phyloP scores from a whole-genome alignment of 2,797 vertebrate genomes.

The Vireo griseus region DNA sequence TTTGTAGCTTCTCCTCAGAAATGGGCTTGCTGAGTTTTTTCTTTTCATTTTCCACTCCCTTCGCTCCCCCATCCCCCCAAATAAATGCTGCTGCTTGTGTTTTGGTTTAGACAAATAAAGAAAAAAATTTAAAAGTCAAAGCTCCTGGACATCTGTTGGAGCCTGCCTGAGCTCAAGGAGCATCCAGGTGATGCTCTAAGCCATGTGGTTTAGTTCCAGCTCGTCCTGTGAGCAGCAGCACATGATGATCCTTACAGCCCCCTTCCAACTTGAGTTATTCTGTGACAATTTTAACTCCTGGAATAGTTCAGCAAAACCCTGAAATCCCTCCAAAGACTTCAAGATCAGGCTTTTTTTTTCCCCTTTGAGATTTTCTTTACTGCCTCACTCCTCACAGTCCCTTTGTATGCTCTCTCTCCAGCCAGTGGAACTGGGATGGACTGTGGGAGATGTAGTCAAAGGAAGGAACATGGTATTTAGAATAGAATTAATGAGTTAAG shows the following conservation, averaged over 20 bases:
- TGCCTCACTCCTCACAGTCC: neutral
- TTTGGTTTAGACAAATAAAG: neutral
- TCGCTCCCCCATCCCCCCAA: rapidly evolving
- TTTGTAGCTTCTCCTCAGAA: neutral
- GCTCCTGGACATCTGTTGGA: neutral
- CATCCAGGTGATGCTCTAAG: neutral
- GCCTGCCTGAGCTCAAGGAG: neutral
- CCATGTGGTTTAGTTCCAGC: neutral
- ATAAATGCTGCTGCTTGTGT: neutral
- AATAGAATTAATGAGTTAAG: neutral
- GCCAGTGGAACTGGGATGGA: neutral
- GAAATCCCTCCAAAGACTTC: neutral
- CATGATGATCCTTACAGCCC: neutral
- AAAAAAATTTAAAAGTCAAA: neutral
- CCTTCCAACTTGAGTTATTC: neutral
- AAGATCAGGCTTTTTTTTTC: neutral
- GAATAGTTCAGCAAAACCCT: neutral
- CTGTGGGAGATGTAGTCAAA: neutral
- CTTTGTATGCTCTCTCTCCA: neutral
- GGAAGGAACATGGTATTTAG: neutral
- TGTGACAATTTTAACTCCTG: neutral
- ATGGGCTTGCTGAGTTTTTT: neutral
- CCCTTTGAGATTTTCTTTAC: neutral
- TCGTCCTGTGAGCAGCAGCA: neutral
- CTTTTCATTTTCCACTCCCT: neutral